Conservation (phyloP, 2,888 invertebrate genomes). For the Hirudinaria manillensis region DNA sequence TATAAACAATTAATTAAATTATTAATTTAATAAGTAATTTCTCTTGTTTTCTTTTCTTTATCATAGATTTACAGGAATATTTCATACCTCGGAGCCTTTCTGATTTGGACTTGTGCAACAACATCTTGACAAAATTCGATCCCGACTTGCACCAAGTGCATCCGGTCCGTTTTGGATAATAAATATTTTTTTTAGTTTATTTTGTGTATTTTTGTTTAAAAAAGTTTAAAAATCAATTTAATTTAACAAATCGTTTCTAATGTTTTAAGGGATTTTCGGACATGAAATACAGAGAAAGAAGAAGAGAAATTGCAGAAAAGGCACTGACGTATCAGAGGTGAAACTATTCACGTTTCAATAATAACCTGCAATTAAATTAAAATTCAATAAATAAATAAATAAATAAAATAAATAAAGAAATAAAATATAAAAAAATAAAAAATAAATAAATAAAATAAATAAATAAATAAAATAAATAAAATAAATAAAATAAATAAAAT, state of each 20-base stretch:
- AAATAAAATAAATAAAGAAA: neutral
- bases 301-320: slow-evolving; percentile 87
- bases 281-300: slow-evolving; percentile 74
- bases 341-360: slow-evolving; percentile 38
- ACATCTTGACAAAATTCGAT: slow-evolving; percentile 93
- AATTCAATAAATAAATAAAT: neutral
- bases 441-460: neutral
- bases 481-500: neutral
- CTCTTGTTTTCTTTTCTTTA: neutral
- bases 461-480: neutral
- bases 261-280: slow-evolving; percentile 73
- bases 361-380: neutral
- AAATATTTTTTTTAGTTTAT: neutral
- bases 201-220: neutral
- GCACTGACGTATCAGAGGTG: slow-evolving; percentile 88
- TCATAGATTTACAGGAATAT: neutral
- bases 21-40: too few species aligned
- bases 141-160: slow-evolving; percentile 85
- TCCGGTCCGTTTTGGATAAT: slow-evolving; percentile 64
- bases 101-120: slow-evolving; percentile 83
- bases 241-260: too few species aligned
- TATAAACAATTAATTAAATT: too few species aligned
- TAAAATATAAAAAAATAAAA: neutral
- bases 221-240: neutral
- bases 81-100: slow-evolving; percentile 94